These are phyloP conservation scores for Falco punctatus DNA, from an alignment of 2,113 vertebrate genomes.

Conservation along the genomic window DNA sequence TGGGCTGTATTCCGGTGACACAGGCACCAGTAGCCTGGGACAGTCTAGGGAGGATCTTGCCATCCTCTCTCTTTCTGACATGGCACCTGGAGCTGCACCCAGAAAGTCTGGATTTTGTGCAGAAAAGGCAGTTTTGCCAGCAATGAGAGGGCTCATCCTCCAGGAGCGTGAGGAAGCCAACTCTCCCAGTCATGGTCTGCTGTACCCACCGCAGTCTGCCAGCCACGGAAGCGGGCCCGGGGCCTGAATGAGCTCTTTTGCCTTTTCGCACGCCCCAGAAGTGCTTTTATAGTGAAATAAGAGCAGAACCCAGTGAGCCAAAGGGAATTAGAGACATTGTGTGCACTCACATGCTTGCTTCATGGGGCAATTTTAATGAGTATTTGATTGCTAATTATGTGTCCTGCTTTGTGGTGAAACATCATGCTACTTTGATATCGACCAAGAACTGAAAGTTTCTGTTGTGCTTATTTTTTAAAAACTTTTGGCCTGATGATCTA, in stretches of 20 bases:
- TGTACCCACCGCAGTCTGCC: not conserved
- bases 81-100: not conserved
- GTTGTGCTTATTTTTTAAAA: not conserved
- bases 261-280: not conserved
- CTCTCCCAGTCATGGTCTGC: not conserved
- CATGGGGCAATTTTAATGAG: not conserved
- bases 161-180: not conserved
- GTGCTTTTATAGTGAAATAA: not conserved
- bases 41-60: not conserved
- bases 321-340: not conserved
- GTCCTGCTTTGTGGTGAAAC: conserved; percentile 16
- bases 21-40: not conserved
- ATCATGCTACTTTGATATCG: not conserved
- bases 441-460: conserved; percentile 23
- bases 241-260: not conserved
- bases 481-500: not conserved
- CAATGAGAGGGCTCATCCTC: not conserved
- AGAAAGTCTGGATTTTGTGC: not conserved
- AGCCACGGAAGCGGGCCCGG: not conserved
- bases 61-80: not conserved
- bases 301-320: not conserved
- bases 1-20: not conserved
- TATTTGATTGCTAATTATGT: conserved; percentile 30
- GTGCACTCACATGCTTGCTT: not conserved
- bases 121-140: not conserved